Evolutionary conservation across 2,888 invertebrate genomes (phyloP), one percentile per base, ranked within the genome.

Genomic region (Zeuzera pyrina): DNA sequence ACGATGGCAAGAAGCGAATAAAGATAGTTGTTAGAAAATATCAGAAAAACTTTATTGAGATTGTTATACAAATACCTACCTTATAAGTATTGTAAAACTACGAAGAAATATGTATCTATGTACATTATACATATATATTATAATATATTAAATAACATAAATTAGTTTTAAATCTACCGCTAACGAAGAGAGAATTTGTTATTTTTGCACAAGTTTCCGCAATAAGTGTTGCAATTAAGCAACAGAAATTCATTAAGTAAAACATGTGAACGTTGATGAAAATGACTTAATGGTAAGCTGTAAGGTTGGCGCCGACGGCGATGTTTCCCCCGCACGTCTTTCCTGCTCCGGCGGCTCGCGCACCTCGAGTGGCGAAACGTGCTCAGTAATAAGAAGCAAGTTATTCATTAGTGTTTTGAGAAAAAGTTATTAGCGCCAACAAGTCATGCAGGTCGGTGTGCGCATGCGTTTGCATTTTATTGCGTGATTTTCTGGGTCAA

Each of bases 331-430:
- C 40, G 41, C 40, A 37, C 45, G 38, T 39, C 45, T 38, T 34
- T 41, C 42, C 39, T 38, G 40, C 39, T 38, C 35, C 31, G 34
- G n/a, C n/a, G n/a, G n/a, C 44, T 39, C 32, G 31, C 33, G 38
- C 38, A 28, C 39, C 48, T 61, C 53, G 57, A 78, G 77, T 64
- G 66, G 66, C 42, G 55, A 60, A 68, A 77, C 81, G 81, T 81
- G 81, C 72, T 53, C 58, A 52, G 81, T 69, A 81, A 79, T 81
- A 79, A 70, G 64, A 53, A 61, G 55, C 69, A 60, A 65, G 66
- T 64, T 74, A 78, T 77, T 79, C 79, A 81, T 79, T 81, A 77
- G 72, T 70, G 73, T 77, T 74, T 76, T 68, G 61, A 74, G 76
- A 74, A 79, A 73, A 77, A 73, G 68, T 68, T 70, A 69, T 76